Percentiles rank a stretch among this genome's conserved stretches.
Conservation (phyloP, 2,797 vertebrate species). For the Squalus acanthias region DNA sequence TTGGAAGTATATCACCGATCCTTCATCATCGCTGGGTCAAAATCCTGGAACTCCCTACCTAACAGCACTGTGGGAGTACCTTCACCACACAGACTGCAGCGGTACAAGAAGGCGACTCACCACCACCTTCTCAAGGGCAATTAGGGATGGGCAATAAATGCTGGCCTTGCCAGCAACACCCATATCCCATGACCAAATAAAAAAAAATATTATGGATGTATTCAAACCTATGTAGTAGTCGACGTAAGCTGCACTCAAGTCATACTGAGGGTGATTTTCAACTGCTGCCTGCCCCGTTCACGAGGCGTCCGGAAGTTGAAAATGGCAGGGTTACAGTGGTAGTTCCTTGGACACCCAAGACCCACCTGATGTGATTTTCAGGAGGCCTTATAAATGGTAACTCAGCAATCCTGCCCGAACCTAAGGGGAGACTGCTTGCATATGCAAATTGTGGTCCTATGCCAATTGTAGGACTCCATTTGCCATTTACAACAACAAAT, state of each 20-base stretch:
- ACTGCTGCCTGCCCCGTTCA: not conserved
- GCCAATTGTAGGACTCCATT: not conserved
- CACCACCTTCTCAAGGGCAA: no score
- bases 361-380: not conserved
- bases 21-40: no score
- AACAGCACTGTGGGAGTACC: no score
- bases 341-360: not conserved
- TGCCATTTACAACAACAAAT: not conserved
- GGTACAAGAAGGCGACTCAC: no score
- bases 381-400: not conserved
- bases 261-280: not conserved
- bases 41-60: no score
- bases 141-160: no score
- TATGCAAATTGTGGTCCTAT: not conserved
- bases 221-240: not conserved
- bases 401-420: not conserved
- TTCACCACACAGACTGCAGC: no score
- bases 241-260: not conserved
- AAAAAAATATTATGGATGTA: not conserved
- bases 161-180: no score
- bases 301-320: not conserved
- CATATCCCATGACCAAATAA: no score
- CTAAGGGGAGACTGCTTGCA: no score
- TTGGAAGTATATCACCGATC: no score
- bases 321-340: not conserved